Evolutionary conservation across 2,888 invertebrate species (phyloP), one percentile per base, ranked within the genome.

Genomic region (Eutolmus rufibarbis): DNA sequence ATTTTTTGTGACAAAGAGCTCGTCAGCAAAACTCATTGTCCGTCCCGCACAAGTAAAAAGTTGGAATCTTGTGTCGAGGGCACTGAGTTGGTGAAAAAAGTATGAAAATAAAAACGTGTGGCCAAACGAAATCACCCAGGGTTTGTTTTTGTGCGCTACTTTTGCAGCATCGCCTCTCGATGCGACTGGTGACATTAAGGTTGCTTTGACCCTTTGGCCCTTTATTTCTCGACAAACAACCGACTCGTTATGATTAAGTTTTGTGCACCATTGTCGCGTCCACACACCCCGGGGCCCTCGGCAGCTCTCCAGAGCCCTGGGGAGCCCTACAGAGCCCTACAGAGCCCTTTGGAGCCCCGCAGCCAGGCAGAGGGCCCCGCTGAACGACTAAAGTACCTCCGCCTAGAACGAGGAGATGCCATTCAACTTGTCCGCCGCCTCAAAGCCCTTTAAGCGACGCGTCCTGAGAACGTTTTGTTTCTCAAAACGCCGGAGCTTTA

Each of bases 1-100:
- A 28, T 37, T 76, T n/a, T 16, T 37, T 76, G 7, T 43, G 9
- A 19, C 19, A 43, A 78, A 43, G 43, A 23, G 23, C 40, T 78
- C 78, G 78, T 43, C 78, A 78, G 43, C 78, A 78, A 78, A 78
- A 78, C 23, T 23, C 78, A 78, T 78, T 78, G 78, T 78, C 78
- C 78, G 7, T 5, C 5, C n/a, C 8, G 19, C 5, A 43, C n/a
- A 40, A 78, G 43, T 40, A 78, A 78, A 78, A 78, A 78, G 43
- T 78, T 40, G 12, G 43, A 78, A 8, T 28, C 66, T 28, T 66
- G 66, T 78, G 40, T 23, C 43, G 43, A 43, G 5, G 31, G 5
- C 12, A 40, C n/a, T 3, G 23, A 77, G 2, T 43, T 46, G 12
- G 23, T 40, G 40, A 4, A 16, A n/a, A 46, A 46, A 46, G 43